Conservation (phyloP, 2,113 vertebrate species). For the Melanocharis versteri region DNA sequence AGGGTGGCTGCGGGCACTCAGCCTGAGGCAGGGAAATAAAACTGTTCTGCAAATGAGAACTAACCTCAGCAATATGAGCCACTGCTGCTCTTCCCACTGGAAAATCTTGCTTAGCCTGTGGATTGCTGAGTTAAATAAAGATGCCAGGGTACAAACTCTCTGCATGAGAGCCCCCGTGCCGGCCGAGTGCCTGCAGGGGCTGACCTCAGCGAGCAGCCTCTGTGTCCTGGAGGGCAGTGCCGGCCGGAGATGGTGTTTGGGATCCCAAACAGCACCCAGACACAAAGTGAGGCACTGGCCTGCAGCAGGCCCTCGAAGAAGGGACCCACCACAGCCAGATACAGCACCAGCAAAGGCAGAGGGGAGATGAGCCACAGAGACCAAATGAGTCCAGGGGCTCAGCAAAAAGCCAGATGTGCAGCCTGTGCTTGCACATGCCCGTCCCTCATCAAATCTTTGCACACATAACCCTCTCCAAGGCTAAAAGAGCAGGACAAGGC, state of each 20-base stretch:
- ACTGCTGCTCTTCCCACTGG: not conserved
- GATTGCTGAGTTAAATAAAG: constrained; percentile 4
- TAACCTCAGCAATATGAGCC: not conserved
- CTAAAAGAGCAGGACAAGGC: not conserved
- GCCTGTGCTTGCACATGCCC: not conserved
- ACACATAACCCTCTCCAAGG: not conserved
- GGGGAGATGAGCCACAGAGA: not conserved
- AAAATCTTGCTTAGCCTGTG: not conserved
- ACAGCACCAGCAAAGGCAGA: not conserved
- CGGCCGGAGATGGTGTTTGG: accelerated
- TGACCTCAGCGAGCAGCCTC: not conserved
- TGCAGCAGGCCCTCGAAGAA: not conserved
- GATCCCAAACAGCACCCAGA: not conserved
- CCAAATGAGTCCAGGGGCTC: not conserved
- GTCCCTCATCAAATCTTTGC: not conserved
- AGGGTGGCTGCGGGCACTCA: not conserved
- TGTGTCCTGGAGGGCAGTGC: not conserved
- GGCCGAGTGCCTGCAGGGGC: not conserved
- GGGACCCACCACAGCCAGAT: not conserved
- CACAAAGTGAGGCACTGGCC: accelerated
- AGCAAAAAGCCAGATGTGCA: not conserved
- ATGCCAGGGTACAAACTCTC: not conserved
- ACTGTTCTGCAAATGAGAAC: not conserved
- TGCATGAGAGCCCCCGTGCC: not conserved
- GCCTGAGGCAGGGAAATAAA: not conserved